Base-by-base conservation (phyloP, 2,797 vertebrate species). In the Phataginus tetradactyla region DNA sequence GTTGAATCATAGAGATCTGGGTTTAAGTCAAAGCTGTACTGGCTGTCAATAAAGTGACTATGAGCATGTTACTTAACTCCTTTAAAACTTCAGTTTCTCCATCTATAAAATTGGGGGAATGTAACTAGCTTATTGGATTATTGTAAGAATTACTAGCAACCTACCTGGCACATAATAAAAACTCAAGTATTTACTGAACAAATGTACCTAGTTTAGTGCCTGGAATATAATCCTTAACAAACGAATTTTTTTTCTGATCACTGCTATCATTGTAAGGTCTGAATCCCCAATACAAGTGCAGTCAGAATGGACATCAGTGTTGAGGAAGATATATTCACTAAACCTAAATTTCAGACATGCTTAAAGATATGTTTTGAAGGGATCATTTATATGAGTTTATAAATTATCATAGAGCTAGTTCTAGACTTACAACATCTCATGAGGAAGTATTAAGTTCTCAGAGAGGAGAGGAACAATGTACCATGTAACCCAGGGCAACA, bases 321-420 rank as follows among this genome's bases (percentile, higher is more conserved):
- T 87, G 72, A 85, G 51, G 69, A 92, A 90, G 27, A 61, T 45
- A 53, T 17, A 68, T 34, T 77, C 57, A 91, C 18, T 71, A 53
- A 86, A 51, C 4, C 64, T 83, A 89, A 61, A 86, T 91, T 74
- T 57, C 83, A 87, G 39, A 27, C 29, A 74, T 64, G 34, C 5
- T 92, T 74, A 83, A 74, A n/a, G 34, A 27, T 83, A 75, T 57
- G 80, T 94, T 90, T 55, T 75, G 57, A 91, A 91, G 51, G 37
- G 10, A 64, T 83, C 32, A 63, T 32, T 59, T 69, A 42, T 55
- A 23, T 66, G 57, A 25, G 42, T 93, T 21, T 79, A 13, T 42
- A 95, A 59, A 69, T 85, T 15, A 34, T 86, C 53, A 69, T 9
- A 90, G 39, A 96, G 51, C 18, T 83, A 79, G 78, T 64, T 85